Evolutionary conservation across 2,797 vertebrate genomes (phyloP).

Genomic region (Anabacerthia variegaticeps): DNA sequence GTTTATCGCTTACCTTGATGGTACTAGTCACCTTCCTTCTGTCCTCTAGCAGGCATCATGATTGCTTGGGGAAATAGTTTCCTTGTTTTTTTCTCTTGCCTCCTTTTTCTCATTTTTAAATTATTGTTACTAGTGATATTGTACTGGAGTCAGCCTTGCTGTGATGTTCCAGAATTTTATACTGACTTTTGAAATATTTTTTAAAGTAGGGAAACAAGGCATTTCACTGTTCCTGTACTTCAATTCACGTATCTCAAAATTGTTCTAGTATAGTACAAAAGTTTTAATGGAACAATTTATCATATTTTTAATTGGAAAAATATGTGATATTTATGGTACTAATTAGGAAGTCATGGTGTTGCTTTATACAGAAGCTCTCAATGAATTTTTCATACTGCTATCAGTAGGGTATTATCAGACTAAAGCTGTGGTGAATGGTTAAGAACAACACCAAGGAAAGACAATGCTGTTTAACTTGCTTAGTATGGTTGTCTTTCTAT

Average conservation of each 20-base stretch:
- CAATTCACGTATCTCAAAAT: background rate
- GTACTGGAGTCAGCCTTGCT: conserved; percentile 67
- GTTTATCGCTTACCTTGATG: conserved; percentile 78
- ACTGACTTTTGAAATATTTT: background rate
- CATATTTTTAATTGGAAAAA: background rate
- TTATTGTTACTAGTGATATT: conserved; percentile 66
- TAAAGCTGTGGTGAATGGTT: background rate
- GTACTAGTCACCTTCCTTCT: conserved; percentile 75
- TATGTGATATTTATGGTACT: background rate
- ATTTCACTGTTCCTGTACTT: background rate
- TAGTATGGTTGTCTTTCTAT: background rate
- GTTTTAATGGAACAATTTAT: background rate
- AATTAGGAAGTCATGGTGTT: background rate
- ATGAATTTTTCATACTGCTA: background rate
- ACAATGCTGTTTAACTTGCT: background rate
- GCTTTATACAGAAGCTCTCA: background rate
- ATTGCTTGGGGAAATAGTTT: conserved; percentile 74
- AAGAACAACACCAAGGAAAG: background rate
- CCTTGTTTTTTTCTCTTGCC: background rate
- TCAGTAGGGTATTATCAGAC: background rate
- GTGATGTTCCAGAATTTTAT: conserved; percentile 1
- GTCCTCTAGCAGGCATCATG: conserved; percentile 78
- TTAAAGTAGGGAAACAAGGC: background rate
- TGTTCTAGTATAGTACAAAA: background rate
- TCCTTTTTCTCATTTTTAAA: conserved; percentile 62